Evolutionary conservation across 2,888 invertebrate species (phyloP), one percentile per base, ranked within the genome.

Genomic region (Ectemnius cavifrons): DNA sequence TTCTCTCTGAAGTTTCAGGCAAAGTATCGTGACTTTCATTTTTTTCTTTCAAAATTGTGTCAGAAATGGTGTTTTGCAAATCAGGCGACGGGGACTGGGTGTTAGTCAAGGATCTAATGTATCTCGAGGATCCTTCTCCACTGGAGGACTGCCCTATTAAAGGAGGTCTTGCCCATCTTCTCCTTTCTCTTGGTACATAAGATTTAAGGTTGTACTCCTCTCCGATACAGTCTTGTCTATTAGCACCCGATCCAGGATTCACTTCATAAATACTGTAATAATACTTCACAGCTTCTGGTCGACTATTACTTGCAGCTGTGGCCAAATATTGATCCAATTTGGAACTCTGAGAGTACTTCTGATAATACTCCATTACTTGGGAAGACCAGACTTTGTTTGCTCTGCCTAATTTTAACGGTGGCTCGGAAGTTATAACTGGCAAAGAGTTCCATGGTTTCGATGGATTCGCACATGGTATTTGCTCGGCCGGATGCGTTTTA

Each of bases 271-370:
- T 77, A 68, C 81, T 85, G 59, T 80, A 87, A 68, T 86, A 87
- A 78, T 86, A 86, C 76, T 84, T 85, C 64, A 81, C 69, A 13
- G 79, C 77, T 11, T 86, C 86, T 4, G 80, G 71, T 0, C 84
- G 66, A n/a, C 81, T 65, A 63, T 75, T 86, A 0, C 81, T 75
- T 47, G 81, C 67, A 0, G 89, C 86, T 45, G 87, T 72, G 3
- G 89, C 93, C 90, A 95, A 94, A 88, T 94, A 95, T 83, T 94
- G 94, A 71, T 94, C 93, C 81, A 95, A 92, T 87, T 95, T 93
- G 46, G 94, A 91, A 84, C 93, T 94, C 80, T 93, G 93, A 1
- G 95, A 94, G 90, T 94, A 95, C 86, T 94, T 94, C 84, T 93
- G 92, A 86, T 94, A 95, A 89, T 95, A 95, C 85, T 95, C 94